Percentiles rank a stretch among this genome's conserved stretches.
Conservation (phyloP, 23 tunicate species). For the Trididemnum miniatum region DNA sequence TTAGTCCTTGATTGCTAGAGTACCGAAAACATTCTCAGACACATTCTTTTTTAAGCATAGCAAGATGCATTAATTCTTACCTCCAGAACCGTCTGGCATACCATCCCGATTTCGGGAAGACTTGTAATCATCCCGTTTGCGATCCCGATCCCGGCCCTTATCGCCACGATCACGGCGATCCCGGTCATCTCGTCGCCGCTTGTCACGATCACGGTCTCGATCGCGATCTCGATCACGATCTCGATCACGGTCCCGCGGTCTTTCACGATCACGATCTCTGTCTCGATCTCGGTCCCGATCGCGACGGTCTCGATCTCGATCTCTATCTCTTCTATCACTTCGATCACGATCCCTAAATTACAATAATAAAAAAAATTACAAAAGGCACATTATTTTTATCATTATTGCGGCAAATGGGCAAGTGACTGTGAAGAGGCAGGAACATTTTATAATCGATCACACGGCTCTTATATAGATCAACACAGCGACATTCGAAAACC, state of each 20-base stretch:
- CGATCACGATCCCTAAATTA: conserved; percentile 15
- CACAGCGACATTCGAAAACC: too few relatives aligned
- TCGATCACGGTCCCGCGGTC: conserved; percentile 33
- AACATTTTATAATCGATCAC: too few relatives aligned
- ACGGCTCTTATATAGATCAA: too few relatives aligned
- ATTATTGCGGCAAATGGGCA: too few relatives aligned
- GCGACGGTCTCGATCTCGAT: conserved; percentile 35
- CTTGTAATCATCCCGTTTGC: conserved; percentile 29
- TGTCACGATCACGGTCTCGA: conserved; percentile 52
- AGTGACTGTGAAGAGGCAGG: too few relatives aligned
- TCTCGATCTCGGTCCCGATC: conserved; percentile 47
- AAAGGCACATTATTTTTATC: too few relatives aligned
- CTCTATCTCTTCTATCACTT: conserved; percentile 28
- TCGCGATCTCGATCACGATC: conserved; percentile 55
- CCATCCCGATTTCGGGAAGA: conserved; percentile 22
- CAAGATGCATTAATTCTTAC: neutral
- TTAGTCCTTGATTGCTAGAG: too few relatives aligned
- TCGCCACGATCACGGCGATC: conserved; percentile 27
- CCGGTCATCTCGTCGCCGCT: conserved; percentile 10
- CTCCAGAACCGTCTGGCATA: conserved; percentile 32
- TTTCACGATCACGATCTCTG: conserved; percentile 13
- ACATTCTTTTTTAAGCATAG: too few relatives aligned
- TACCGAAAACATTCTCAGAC: too few relatives aligned
- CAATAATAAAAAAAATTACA: too few relatives aligned
- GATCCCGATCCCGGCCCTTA: conserved; percentile 57